Base-by-base conservation (phyloP, 1,140 invertebrate genomes). In the Musca domestica region DNA sequence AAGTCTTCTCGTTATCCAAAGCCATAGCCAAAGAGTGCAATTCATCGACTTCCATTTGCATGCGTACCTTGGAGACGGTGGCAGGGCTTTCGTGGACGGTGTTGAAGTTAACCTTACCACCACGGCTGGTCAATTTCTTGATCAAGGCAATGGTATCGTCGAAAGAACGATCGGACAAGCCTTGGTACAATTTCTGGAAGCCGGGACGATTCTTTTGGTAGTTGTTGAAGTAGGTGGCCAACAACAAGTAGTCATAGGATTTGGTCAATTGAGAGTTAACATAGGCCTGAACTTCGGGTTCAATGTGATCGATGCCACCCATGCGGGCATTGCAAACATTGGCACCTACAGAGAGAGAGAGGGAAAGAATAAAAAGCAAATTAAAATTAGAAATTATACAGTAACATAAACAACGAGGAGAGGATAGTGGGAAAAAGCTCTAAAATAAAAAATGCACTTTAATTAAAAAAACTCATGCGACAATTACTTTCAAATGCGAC, bases 171-270 rank as follows among this genome's bases (percentile, higher is more conserved):
- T 95, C 92, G 3, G 92, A 91, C 9, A 92, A 76, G 71, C 88
- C 87, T 64, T 87, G 85, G 81, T 91, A 93, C 12, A 92, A 82
- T 74, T 87, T 88, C 71, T 87, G 86, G 81, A 95, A 94, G 12
- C 92, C 92, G 30, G 85, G 85, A 47, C 92, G 84, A 80, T 92
- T 90, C 56, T 87, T 87, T 74, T 90, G 86, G 77, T 90, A 93
- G 73, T 90, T 92, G 58, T 88, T 89, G 81, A 92, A 94, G 79
- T 91, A 87, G 2, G 89, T 88, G 9, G 91, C 87, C 82, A 92
- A 86, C 3, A 92, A 77, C 15, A 94, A 82, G 71, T 89, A 92
- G 67, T 92, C 87, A 69, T 90, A 92, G 12, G 90, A 92, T 15
- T 86, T 83, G 41, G 86, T 83, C 56, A 94, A 82, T 71, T 92